These are phyloP conservation scores for Chrysina gloriosa DNA, from an alignment of 2,888 invertebrate species.

Conservation along the genomic window DNA sequence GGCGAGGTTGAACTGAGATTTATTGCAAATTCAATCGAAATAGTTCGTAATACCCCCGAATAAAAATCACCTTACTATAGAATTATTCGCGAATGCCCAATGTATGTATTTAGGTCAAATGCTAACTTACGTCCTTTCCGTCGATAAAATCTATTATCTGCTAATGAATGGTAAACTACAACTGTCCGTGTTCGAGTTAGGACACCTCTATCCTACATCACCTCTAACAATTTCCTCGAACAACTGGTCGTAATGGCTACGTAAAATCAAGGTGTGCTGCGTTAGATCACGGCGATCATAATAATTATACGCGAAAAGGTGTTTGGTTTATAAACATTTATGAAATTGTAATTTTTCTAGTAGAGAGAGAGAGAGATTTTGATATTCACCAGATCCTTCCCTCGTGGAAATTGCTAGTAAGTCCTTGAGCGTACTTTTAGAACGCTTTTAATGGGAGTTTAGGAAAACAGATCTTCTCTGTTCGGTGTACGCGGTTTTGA, in stretches of 20 bases:
- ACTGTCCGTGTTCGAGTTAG: too few relatives aligned
- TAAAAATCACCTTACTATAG: too few relatives aligned
- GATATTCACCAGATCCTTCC: slow-evolving; percentile 14
- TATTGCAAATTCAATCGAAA: too few relatives aligned
- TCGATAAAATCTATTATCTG: too few relatives aligned
- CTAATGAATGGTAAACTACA: too few relatives aligned
- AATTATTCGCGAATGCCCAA: too few relatives aligned
- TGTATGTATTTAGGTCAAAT: too few relatives aligned
- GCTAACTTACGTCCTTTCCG: too few relatives aligned
- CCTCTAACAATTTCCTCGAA: background rate
- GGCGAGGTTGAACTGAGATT: too few relatives aligned
- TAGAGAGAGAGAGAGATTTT: slow-evolving; percentile 9
- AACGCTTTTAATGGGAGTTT: background rate
- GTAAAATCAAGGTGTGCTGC: slow-evolving; percentile 17
- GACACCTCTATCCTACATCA: background rate
- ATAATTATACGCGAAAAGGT: slow-evolving; percentile 29
- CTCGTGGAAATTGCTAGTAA: background rate
- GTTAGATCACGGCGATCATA: slow-evolving; percentile 25
- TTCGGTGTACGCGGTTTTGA: background rate
- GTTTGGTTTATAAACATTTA: slow-evolving; percentile 34
- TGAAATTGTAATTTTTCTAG: slow-evolving; percentile 33
- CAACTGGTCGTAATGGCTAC: background rate
- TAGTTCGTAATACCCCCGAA: too few relatives aligned
- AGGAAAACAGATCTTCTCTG: background rate
- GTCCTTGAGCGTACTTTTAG: slow-evolving; percentile 22